phyloP scores from a whole-genome alignment of 2,797 vertebrate genomes.

The Poliocrania exsul region DNA sequence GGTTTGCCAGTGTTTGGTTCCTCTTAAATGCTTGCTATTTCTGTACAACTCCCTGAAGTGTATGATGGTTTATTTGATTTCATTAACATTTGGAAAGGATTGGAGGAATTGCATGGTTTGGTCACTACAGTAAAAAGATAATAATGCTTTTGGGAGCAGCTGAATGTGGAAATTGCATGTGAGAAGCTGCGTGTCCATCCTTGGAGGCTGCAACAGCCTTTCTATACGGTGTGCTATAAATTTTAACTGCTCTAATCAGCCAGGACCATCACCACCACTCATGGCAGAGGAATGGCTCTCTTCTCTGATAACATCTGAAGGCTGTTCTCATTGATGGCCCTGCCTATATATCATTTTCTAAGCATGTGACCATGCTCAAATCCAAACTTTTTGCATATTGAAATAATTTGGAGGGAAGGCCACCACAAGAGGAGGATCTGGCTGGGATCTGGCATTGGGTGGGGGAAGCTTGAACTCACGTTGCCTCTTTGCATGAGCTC shows the following conservation, averaged over 20 bases:
- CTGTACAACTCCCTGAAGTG: slow-evolving; percentile 42
- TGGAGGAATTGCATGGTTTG: slow-evolving; percentile 54
- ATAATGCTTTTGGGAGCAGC: slow-evolving; percentile 34
- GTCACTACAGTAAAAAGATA: slow-evolving; percentile 57
- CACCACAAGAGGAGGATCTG: not conserved
- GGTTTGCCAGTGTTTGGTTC: slow-evolving; percentile 35
- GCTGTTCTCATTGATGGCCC: not conserved
- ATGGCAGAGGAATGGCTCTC: slow-evolving; percentile 10
- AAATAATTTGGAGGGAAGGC: slow-evolving; percentile 2
- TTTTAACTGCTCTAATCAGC: slow-evolving; percentile 39
- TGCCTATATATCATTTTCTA: not conserved
- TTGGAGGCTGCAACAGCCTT: slow-evolving; percentile 18
- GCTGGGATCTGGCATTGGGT: not conserved
- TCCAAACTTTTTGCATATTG: not conserved
- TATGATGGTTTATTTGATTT: slow-evolving; percentile 54
- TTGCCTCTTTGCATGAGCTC: not conserved
- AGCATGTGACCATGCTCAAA: not conserved
- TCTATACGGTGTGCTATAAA: not conserved
- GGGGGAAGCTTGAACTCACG: not conserved
- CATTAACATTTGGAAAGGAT: slow-evolving; percentile 69
- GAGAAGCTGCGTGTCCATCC: slow-evolving; percentile 18
- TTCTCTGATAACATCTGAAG: not conserved
- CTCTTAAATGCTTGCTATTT: slow-evolving; percentile 51
- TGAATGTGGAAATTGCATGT: slow-evolving; percentile 56
- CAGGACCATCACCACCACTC: slow-evolving; percentile 18